Percentiles rank a stretch among this genome's conserved stretches.
Conservation (phyloP, 2,113 vertebrate species). For the Siphamia tubifer region DNA sequence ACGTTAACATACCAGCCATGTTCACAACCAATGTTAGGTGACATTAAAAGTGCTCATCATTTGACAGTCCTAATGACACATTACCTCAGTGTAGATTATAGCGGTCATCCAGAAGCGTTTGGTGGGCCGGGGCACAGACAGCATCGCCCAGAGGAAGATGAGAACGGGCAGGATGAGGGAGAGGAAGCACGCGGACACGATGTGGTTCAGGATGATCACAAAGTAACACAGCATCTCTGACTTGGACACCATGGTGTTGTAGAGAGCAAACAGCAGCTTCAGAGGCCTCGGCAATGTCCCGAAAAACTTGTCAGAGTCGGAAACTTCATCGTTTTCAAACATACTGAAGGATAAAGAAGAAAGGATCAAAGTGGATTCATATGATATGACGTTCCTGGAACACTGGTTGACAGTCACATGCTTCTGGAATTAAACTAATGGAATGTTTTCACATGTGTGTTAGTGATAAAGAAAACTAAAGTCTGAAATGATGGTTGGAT, state of each 20-base stretch:
- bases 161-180: conserved; percentile 75
- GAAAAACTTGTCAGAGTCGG: conserved; percentile 73
- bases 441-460: too few species aligned
- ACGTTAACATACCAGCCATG: too few species aligned
- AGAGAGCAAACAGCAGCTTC: conserved; percentile 74
- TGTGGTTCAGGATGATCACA: conserved; percentile 78
- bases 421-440: too few species aligned
- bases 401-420: too few species aligned
- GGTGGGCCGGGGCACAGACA: conserved; percentile 79
- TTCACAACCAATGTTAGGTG: too few species aligned
- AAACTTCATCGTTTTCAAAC: conserved; percentile 72
- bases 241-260: conserved; percentile 68
- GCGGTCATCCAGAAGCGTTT: conserved; percentile 82
- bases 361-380: neutral
- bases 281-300: conserved; percentile 48
- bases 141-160: conserved; percentile 80
- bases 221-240: conserved; percentile 81
- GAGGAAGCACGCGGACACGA: conserved; percentile 75
- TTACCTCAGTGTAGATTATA: conserved; percentile 83
- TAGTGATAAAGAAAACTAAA: too few species aligned
- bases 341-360: conserved; percentile 40
- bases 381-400: neutral
- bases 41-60: too few species aligned
- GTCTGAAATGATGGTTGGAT: too few species aligned
- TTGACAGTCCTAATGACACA: too few species aligned